phyloP scores from a whole-genome alignment of 2,797 vertebrate species.

The Threskiornis aethiopicus region DNA sequence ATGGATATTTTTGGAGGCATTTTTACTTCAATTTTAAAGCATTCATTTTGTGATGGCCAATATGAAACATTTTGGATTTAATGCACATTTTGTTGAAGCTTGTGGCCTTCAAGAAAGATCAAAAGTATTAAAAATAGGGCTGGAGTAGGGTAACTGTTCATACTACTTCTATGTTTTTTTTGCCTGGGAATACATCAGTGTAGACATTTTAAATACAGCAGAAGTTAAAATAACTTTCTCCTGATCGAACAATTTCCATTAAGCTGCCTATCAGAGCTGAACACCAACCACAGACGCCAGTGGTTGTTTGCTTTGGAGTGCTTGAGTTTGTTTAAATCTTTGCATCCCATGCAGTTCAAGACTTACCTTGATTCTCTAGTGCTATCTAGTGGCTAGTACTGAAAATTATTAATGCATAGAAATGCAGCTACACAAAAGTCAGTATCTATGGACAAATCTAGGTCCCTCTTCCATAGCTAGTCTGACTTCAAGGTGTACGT shows the following conservation, averaged over 20 bases:
- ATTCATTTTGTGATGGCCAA: neutral
- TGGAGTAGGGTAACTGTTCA: neutral
- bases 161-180: neutral
- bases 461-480: neutral
- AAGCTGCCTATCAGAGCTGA: neutral
- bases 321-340: accelerated
- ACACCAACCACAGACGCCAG: neutral
- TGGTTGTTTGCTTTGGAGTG: neutral
- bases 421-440: neutral
- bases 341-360: neutral
- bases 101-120: neutral
- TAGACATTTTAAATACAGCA: neutral
- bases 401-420: neutral
- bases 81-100: neutral
- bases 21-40: neutral
- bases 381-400: constrained; percentile 67
- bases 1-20: neutral
- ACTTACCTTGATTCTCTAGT: constrained; percentile 51
- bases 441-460: neutral
- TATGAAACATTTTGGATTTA: neutral
- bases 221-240: neutral
- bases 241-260: neutral
- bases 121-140: neutral
- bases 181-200: neutral
- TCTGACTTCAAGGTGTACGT: neutral